Percentiles rank a stretch among this genome's conserved stretches.
phyloP scores from a whole-genome alignment of 64 coral and sea anemone genomes.

The Stylophora pistillata region DNA sequence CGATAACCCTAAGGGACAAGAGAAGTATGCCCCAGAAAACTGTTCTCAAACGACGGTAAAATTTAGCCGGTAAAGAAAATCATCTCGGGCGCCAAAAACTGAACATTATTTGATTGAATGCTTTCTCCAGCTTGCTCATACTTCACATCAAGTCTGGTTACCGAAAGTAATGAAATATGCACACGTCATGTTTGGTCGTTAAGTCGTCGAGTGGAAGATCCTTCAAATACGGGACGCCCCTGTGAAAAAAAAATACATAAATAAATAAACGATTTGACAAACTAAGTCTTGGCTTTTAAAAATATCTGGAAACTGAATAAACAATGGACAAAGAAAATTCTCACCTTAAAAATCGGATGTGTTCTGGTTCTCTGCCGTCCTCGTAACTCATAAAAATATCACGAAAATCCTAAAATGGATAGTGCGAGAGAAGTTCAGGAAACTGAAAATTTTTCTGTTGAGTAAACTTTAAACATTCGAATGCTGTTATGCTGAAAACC shows the following conservation, averaged over 20 bases:
- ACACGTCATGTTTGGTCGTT: constrained; percentile 63
- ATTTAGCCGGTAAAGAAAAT: too few species aligned
- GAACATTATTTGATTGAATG: too few species aligned
- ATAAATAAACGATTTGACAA: neutral
- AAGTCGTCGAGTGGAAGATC: constrained; percentile 70
- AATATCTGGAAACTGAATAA: neutral
- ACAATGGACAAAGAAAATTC: neutral
- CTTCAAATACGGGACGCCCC: constrained; percentile 74
- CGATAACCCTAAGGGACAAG: too few species aligned
- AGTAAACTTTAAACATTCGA: too few species aligned
- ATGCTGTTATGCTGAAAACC: too few species aligned
- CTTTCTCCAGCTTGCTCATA: too few species aligned
- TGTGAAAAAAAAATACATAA: neutral
- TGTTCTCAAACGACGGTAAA: too few species aligned
- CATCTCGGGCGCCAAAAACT: too few species aligned
- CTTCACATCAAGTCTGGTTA: neutral
- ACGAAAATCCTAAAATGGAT: constrained; percentile 78
- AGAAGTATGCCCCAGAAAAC: too few species aligned
- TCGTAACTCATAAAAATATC: constrained; percentile 97
- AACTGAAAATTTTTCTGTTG: too few species aligned
- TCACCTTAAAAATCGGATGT: constrained; percentile 83
- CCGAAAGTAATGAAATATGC: constrained; percentile 98
- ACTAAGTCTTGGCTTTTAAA: too few species aligned
- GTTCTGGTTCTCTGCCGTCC: constrained; percentile 88
- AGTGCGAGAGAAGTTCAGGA: neutral